Percentiles rank a stretch among this genome's conserved stretches.
Evolutionary conservation across 1,140 invertebrate genomes (phyloP).

Genomic region (Lordiphosa mommai): DNA sequence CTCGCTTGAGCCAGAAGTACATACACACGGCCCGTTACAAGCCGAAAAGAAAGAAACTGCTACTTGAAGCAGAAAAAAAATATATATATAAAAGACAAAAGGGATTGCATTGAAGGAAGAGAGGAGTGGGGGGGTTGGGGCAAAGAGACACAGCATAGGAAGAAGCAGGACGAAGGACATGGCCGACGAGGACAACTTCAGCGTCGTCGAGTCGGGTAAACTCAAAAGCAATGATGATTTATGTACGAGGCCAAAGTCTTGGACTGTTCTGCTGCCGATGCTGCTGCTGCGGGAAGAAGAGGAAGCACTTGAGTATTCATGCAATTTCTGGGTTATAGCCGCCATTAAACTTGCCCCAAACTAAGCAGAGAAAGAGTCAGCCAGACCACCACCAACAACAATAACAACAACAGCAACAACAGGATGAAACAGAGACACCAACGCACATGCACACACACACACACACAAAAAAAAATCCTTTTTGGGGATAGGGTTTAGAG

Average conservation of each 20-base stretch:
- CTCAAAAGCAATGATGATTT: slow-evolving; percentile 76
- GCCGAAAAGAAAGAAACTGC: slow-evolving; percentile 66
- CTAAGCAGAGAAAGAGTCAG: slow-evolving; percentile 27
- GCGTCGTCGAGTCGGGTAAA: slow-evolving; percentile 30
- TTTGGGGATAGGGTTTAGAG: slow-evolving; percentile 2
- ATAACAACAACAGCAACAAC: background rate
- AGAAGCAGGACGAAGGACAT: slow-evolving; percentile 26
- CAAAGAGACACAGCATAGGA: background rate
- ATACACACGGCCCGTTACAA: slow-evolving; percentile 1
- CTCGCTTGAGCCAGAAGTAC: slow-evolving; percentile 6
- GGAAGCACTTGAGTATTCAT: slow-evolving; percentile 68
- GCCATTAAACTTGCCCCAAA: slow-evolving; percentile 70
- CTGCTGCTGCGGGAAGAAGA: slow-evolving; percentile 6
- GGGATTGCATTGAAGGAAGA: slow-evolving; percentile 31
- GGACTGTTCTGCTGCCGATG: slow-evolving; percentile 16
- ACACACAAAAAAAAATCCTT: background rate
- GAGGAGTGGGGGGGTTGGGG: slow-evolving; percentile 10
- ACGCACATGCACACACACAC: background rate
- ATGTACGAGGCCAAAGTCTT: slow-evolving; percentile 64
- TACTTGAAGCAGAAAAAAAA: slow-evolving; percentile 59
- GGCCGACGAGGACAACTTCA: slow-evolving; percentile 51
- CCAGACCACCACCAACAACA: slow-evolving; percentile 1
- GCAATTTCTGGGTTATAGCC: slow-evolving; percentile 73
- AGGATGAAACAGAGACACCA: slow-evolving; percentile 9
- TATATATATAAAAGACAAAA: slow-evolving; percentile 45